A percentile compares a stretch with the other conserved stretches of the same genome.
Evolutionary conservation across 2,797 vertebrate genomes (phyloP).

Genomic region (Spheniscus humboldti): DNA sequence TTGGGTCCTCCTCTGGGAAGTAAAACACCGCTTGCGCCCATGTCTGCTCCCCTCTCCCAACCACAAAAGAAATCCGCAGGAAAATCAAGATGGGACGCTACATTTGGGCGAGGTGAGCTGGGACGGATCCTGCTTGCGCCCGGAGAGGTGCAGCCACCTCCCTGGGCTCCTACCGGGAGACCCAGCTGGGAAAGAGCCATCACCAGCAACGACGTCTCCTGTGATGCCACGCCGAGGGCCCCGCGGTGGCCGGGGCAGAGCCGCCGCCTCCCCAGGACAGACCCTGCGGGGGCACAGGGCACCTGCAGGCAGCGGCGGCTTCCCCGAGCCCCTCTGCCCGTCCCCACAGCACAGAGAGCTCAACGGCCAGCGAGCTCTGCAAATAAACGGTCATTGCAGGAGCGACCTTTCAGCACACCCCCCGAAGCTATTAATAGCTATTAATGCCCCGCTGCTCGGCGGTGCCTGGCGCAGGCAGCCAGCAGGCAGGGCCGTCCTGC

Average conservation of each 20-base stretch:
- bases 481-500: not conserved
- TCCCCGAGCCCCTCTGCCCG: not conserved
- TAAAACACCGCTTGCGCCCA: fast-evolving
- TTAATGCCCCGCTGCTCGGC: not conserved
- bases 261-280: not conserved
- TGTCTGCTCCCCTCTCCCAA: not conserved
- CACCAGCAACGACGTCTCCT: not conserved
- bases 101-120: fast-evolving
- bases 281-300: not conserved
- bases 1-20: not conserved
- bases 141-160: not conserved
- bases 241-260: not conserved
- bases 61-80: not conserved
- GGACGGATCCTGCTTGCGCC: not conserved
- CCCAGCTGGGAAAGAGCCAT: no score
- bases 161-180: not conserved
- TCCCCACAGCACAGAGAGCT: not conserved
- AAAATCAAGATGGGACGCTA: not conserved
- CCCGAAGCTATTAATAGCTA: not conserved
- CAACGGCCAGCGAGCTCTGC: not conserved
- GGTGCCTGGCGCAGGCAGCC: not conserved
- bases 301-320: not conserved
- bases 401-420: not conserved
- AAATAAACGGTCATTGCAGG: not conserved
- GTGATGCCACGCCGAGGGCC: fast-evolving